A percentile compares a stretch with the other conserved stretches of the same genome.
Evolutionary conservation across 2,113 vertebrate species (phyloP).

Genomic region (Aramus guarauna): DNA sequence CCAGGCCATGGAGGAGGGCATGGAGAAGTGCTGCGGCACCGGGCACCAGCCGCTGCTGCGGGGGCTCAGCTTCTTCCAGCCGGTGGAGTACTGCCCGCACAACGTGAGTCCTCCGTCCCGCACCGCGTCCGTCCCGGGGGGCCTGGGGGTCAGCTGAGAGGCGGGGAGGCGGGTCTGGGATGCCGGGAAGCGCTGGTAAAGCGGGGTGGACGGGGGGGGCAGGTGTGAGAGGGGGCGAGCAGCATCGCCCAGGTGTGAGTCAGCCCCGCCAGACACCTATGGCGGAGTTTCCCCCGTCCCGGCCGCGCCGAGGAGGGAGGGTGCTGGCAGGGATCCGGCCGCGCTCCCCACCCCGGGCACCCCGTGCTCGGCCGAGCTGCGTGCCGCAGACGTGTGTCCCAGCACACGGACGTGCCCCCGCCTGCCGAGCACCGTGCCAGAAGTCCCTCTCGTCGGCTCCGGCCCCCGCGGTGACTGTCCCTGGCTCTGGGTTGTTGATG

Average conservation of each 20-base stretch:
- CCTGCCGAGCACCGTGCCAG: not conserved
- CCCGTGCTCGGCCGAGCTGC: fast-evolving
- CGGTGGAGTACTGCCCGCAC: slow-evolving; percentile 82
- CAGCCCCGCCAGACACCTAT: not conserved
- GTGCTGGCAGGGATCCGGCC: fast-evolving
- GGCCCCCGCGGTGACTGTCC: fast-evolving
- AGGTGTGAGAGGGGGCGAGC: not conserved
- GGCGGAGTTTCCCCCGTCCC: fast-evolving
- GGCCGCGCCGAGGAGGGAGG: fast-evolving
- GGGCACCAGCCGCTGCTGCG: slow-evolving; percentile 68
- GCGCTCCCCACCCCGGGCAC: fast-evolving
- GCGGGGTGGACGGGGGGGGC: fast-evolving
- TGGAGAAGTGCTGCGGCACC: slow-evolving; percentile 81
- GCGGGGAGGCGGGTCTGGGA: not conserved
- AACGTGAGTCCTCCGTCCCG: slow-evolving; percentile 75
- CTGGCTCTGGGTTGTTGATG: fast-evolving
- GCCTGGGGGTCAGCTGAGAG: not conserved
- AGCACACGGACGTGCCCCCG: fast-evolving
- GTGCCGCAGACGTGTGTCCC: fast-evolving
- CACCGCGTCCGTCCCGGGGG: fast-evolving
- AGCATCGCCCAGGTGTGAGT: not conserved
- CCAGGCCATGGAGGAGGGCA: slow-evolving; percentile 79
- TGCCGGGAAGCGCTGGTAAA: not conserved
- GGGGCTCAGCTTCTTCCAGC: slow-evolving; percentile 88
- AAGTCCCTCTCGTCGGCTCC: not conserved